Evolutionary conservation across 2,797 vertebrate species (phyloP).

Genomic region (Vultur gryphus): DNA sequence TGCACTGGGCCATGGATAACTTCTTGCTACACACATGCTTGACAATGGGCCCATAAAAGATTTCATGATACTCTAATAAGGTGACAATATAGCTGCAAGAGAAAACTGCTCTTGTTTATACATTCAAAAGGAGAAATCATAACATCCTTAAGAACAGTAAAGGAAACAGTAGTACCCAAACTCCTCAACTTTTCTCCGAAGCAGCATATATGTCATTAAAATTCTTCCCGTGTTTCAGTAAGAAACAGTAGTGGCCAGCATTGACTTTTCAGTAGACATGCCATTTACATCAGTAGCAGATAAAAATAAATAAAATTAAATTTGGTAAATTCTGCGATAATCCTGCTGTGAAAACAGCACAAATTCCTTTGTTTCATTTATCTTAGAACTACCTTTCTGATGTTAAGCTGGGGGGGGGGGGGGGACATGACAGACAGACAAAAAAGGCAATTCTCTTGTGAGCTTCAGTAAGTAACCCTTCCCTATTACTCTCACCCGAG

Average conservation of each 20-base stretch:
- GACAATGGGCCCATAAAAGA: neutral
- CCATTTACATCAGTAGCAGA: neutral
- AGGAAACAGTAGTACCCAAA: neutral
- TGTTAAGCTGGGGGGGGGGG: neutral
- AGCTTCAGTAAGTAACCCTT: neutral
- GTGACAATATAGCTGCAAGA: neutral
- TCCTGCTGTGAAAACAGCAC: neutral
- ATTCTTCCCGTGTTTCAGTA: neutral
- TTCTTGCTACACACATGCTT: neutral
- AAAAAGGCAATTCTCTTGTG: neutral
- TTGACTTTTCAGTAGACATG: neutral
- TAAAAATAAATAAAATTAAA: neutral
- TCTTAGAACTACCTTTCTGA: neutral
- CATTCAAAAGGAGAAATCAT: neutral
- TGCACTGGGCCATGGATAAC: neutral
- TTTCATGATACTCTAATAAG: neutral
- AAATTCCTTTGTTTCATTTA: neutral
- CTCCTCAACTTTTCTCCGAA: neutral
- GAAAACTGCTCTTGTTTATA: neutral
- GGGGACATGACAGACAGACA: neutral
- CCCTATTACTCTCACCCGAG: neutral
- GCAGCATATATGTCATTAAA: neutral
- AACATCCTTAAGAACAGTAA: neutral
- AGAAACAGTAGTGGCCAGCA: neutral
- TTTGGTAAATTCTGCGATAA: neutral